Evolutionary conservation across 2,888 invertebrate species (phyloP), one percentile per base, ranked within the genome.

Genomic region (Drosophila ezoana): DNA sequence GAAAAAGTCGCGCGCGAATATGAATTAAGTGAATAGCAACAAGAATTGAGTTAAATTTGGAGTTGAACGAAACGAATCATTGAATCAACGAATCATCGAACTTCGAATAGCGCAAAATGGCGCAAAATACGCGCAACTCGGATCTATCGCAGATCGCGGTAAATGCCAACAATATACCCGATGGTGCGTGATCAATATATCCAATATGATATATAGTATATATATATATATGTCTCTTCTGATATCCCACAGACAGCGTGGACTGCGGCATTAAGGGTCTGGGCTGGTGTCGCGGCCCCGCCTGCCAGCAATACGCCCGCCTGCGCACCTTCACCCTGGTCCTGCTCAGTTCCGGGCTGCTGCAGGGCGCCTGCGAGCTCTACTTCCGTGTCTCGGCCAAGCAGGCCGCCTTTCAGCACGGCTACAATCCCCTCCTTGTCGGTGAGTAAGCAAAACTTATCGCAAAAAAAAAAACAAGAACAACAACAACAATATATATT

Each of bases 321-420:
- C 89, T 93, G 6, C 92, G 92, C 43, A 91, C 92, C 43, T 93
- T 94, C 83, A 86, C 93, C 16, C 59, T 89, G 3, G 87, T 93
- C n/a, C 85, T 94, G 47, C 66, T 89, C 14, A 81, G 87, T 28
- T 68, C 92, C 38, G 90, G 93, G 0, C 90, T 92, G 6, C 67
- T 93, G 1, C 93, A 93, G 77, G 93, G 93, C 4, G 91, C 93
- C 47, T 89, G 92, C 35, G 90, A 93, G 64, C 90, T 92, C 16
- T 94, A 93, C 78, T 93, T 94, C 83, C 91, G 93, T 14, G 92
- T 93, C 57, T 93, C 94, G n/a, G 92, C 93, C 4, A 91, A 93
- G 45, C 90, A 93, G 73, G 93, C 93, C 64, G 92, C 93, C 44
- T 72, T 91, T 35, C 92, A 93, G 81, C 93, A 93, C 78, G 91